These are phyloP conservation scores for Hypanus sabinus DNA, from an alignment of 2,113 vertebrate species.

Conservation along the genomic window DNA sequence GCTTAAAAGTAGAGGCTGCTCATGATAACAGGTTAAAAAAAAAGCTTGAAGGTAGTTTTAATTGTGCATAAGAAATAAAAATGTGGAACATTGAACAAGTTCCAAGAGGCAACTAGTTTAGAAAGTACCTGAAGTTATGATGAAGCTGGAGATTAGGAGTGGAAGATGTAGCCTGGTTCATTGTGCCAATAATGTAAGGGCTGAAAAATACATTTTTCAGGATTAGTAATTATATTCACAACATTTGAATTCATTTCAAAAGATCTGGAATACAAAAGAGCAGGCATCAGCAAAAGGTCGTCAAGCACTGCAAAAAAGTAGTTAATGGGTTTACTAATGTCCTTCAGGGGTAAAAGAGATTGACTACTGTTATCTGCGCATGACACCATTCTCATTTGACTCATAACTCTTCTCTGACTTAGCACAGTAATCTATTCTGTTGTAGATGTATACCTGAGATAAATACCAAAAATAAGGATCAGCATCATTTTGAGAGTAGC, in stretches of 20 bases:
- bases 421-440: background rate
- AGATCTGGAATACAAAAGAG: background rate
- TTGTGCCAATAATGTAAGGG: conserved; percentile 94
- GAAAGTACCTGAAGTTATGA: conserved; percentile 88
- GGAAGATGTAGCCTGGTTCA: conserved; percentile 97
- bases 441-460: background rate
- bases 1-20: background rate
- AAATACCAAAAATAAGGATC: background rate
- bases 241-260: background rate
- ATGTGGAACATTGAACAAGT: background rate
- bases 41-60: background rate
- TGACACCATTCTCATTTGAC: background rate
- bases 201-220: conserved; percentile 50
- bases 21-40: conserved; percentile 15
- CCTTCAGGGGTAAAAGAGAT: background rate
- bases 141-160: conserved; percentile 94
- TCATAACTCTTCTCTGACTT: background rate
- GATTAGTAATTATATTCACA: background rate
- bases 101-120: background rate
- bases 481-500: background rate
- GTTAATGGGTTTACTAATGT: background rate
- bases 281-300: background rate
- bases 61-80: conserved; percentile 16
- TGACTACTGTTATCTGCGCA: background rate
- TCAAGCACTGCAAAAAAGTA: background rate